Base-by-base conservation (phyloP, 1,140 invertebrate species). In the Magallana gigas region DNA sequence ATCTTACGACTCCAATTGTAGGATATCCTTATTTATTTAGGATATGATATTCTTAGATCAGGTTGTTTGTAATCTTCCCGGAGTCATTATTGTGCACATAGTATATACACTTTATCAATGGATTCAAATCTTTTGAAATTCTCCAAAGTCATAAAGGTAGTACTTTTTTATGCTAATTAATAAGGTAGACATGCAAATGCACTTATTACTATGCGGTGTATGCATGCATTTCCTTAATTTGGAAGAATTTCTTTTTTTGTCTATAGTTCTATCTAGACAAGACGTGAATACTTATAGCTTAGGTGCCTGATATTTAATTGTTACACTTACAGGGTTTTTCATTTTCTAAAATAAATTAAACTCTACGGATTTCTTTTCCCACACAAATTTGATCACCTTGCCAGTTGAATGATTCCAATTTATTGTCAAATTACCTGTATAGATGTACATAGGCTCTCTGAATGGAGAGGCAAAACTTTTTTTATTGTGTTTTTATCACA, bases 361-460 rank as follows among this genome's bases (percentile, higher is more conserved):
- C 18, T 64, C 36, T 36, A 36, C n/a, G 68, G 7, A 0, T 11
- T 76, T 76, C 23, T 76, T 76, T 36, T 76, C 68, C 68, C 68
- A 76, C 23, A 76, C 68, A 76, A 76, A 76, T 11, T 36, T 9
- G 23, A 18, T 76, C 68, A 76, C 68, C 23, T 76, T 12, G 18
- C 2, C 68, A 76, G 68, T 64, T 64, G 60, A 64, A 64, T 64
- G 60, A 64, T 64, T 36, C 68, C 68, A 36, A 76, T 76, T 76
- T 76, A 76, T 76, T 76, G 23, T 76, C 68, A 29, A 76, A 29
- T 76, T 76, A 29, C 23, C 23, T 76, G 23, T 76, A 76, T 76
- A 29, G 7, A 76, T 76, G 68, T 76, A 76, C 68, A 76, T 76
- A 11, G 36, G 23, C 36, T 48, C 8, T 76, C 36, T 29, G 23